Evolutionary conservation across 2,113 vertebrate genomes (phyloP).

Genomic region (Mormoops blainvillei): DNA sequence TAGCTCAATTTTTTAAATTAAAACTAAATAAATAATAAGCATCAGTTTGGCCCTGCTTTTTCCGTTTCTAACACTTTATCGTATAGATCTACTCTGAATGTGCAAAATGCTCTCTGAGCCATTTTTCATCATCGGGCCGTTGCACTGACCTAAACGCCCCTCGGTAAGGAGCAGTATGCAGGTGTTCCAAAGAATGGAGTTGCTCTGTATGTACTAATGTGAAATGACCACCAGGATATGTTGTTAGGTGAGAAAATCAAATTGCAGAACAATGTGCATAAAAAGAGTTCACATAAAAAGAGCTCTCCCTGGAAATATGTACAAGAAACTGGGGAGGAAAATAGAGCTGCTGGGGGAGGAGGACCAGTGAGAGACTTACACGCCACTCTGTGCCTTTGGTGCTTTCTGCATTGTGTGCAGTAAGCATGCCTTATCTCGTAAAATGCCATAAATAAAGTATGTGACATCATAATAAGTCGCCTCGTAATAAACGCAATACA

Average conservation of each 20-base stretch:
- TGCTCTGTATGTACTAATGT: accelerated
- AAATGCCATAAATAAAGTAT: background rate
- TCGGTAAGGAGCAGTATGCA: background rate
- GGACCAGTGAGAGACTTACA: background rate
- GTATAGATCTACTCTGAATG: background rate
- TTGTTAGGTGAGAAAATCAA: background rate
- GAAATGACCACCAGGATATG: background rate
- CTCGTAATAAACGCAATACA: background rate
- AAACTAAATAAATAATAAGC: background rate
- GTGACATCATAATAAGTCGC: background rate
- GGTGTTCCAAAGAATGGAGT: background rate
- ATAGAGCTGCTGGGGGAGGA: background rate
- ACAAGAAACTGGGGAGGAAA: background rate
- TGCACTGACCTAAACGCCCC: no score
- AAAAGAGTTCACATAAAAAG: background rate
- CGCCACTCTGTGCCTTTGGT: background rate
- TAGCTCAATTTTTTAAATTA: background rate
- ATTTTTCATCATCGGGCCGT: background rate
- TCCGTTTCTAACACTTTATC: background rate
- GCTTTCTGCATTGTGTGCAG: background rate
- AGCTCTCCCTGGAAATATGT: background rate
- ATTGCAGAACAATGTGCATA: background rate
- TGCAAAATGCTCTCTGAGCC: background rate
- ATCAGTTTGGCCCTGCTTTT: background rate
- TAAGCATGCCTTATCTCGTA: background rate